Conservation (phyloP, 2,113 vertebrate genomes). For the Megaptera novaeangliae region DNA sequence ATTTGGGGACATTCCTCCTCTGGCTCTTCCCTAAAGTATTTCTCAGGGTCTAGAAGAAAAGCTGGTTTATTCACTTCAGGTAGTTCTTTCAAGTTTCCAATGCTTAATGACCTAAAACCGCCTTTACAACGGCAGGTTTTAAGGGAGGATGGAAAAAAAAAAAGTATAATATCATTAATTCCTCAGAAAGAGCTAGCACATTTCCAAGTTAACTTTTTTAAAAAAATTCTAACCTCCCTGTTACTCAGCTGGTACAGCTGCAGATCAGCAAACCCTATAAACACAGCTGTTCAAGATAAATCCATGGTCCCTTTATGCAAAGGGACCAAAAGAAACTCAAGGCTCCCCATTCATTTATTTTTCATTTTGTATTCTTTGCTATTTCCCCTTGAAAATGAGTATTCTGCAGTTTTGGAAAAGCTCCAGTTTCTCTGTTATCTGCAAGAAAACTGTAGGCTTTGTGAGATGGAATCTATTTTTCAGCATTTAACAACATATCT, state of each 20-base stretch:
- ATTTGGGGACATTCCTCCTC: constrained; percentile 53
- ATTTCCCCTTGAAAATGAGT: constrained; percentile 29
- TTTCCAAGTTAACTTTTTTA: constrained; percentile 44
- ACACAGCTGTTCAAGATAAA: constrained; percentile 54
- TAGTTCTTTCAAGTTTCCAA: constrained; percentile 69
- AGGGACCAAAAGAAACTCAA: not conserved
- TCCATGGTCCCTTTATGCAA: not conserved
- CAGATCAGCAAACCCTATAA: constrained; percentile 3
- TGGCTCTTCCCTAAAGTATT: constrained; percentile 71
- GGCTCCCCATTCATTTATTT: constrained; percentile 23
- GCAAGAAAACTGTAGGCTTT: not conserved
- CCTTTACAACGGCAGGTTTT: constrained; percentile 71
- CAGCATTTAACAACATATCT: constrained; percentile 19
- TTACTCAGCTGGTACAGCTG: constrained; percentile 32
- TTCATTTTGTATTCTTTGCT: not conserved
- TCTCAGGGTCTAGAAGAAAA: constrained; percentile 78
- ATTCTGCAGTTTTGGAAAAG: constrained; percentile 2
- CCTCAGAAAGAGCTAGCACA: not conserved
- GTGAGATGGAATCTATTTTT: not conserved
- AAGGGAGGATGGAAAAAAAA: not conserved
- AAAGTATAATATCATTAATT: constrained; percentile 44
- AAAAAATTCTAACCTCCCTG: constrained; percentile 26
- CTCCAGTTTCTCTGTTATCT: constrained; percentile 36
- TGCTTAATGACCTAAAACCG: constrained; percentile 71
- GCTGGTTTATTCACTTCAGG: constrained; percentile 68